Conservation (phyloP, 2,888 invertebrate species). For the Eupithecia insigniata region DNA sequence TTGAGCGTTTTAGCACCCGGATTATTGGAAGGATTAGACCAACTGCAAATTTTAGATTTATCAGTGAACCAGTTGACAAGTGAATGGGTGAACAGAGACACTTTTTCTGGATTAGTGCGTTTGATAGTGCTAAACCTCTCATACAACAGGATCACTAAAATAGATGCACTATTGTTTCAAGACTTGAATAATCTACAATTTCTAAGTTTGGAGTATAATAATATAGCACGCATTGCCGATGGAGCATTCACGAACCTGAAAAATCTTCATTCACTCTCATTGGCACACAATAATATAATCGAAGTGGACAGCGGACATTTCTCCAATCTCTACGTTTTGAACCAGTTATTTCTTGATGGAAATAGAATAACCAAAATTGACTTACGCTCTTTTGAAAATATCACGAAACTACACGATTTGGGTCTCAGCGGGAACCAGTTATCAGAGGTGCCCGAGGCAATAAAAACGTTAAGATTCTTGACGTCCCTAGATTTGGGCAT, state of each 20-base stretch:
- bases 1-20: constrained; percentile 90
- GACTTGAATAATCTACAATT: constrained; percentile 90
- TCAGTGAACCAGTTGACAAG: constrained; percentile 90
- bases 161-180: constrained; percentile 89
- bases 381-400: constrained; percentile 89
- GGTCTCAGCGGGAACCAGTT: constrained; percentile 90
- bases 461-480: constrained; percentile 87
- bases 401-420: constrained; percentile 90
- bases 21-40: constrained; percentile 88
- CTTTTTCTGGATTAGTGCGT: constrained; percentile 89
- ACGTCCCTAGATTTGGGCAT: constrained; percentile 92
- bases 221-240: constrained; percentile 87
- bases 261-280: constrained; percentile 90
- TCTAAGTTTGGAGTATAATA: constrained; percentile 89
- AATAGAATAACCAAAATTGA: constrained; percentile 89
- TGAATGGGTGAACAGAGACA: constrained; percentile 90
- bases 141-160: constrained; percentile 88
- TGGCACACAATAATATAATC: constrained; percentile 88
- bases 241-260: constrained; percentile 90
- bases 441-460: constrained; percentile 87
- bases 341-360: constrained; percentile 89
- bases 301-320: constrained; percentile 89
- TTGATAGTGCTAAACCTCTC: constrained; percentile 90
- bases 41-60: constrained; percentile 89
- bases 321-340: constrained; percentile 88